Evolutionary conservation across 1,140 invertebrate genomes (phyloP).

Genomic region (Artemia franciscana): DNA sequence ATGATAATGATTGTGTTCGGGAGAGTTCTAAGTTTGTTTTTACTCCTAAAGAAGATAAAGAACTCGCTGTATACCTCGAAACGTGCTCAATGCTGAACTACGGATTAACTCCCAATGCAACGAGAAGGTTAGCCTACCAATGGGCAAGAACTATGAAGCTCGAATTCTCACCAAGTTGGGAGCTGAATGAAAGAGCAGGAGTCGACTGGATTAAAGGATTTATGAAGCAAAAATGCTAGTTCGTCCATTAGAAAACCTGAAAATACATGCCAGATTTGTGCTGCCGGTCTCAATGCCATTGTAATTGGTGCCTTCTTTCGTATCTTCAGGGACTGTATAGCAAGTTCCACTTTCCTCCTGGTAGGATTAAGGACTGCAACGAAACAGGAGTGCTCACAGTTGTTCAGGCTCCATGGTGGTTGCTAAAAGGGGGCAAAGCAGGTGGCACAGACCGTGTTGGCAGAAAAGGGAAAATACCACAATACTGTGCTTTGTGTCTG

Average conservation of each 20-base stretch:
- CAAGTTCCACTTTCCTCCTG: background rate
- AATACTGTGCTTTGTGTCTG: conserved; percentile 18
- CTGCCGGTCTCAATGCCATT: background rate
- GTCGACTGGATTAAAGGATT: background rate
- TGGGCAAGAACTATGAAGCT: background rate
- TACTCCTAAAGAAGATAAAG: too few species aligned
- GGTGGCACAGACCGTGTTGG: conserved; percentile 19
- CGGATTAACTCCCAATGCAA: too few species aligned
- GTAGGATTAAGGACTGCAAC: background rate
- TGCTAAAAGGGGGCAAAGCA: conserved; percentile 17
- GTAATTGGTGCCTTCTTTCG: background rate
- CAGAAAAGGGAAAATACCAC: conserved; percentile 20
- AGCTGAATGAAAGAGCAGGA: background rate
- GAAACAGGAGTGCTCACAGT: background rate
- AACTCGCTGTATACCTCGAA: too few species aligned
- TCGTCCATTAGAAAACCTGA: background rate
- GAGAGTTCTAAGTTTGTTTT: too few species aligned
- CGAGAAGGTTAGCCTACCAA: too few species aligned
- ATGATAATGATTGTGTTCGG: too few species aligned
- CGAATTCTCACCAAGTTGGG: background rate
- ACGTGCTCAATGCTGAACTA: too few species aligned
- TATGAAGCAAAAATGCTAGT: background rate
- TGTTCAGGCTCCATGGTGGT: background rate
- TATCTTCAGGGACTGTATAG: background rate
- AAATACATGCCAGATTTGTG: background rate